phyloP scores from a whole-genome alignment of 2,888 invertebrate species.

The Platycheirus rosarum region DNA sequence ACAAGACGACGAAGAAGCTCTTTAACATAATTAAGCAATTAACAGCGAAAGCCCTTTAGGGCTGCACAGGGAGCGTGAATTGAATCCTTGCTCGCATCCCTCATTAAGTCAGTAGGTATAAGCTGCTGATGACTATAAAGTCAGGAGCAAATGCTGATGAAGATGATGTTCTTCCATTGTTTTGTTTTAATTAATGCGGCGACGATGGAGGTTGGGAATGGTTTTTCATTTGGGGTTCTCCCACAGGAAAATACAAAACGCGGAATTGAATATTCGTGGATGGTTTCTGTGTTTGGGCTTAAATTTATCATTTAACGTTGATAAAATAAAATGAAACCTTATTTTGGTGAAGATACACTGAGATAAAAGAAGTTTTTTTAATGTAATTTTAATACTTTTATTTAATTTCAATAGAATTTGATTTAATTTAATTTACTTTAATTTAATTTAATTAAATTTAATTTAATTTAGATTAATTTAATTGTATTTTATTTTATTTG shows the following conservation, averaged over 20 bases:
- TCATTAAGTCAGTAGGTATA: constrained; percentile 60
- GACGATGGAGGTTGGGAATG: constrained; percentile 27
- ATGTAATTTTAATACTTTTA: too few relatives aligned
- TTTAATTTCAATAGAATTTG: too few relatives aligned
- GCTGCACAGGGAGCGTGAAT: constrained; percentile 63
- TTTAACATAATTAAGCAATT: constrained; percentile 78
- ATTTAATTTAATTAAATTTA: too few relatives aligned
- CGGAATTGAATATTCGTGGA: constrained; percentile 61
- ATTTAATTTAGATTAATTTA: too few relatives aligned
- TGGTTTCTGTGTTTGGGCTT: constrained; percentile 46
- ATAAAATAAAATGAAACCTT: constrained; percentile 28
- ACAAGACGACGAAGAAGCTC: constrained; percentile 73
- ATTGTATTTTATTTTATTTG: too few relatives aligned
- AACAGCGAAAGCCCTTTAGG: constrained; percentile 76
- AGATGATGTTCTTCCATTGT: constrained; percentile 51
- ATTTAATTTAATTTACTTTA: too few relatives aligned
- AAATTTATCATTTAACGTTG: constrained; percentile 57
- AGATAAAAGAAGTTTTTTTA: too few relatives aligned
- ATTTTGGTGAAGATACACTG: not conserved
- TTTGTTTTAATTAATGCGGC: constrained; percentile 72
- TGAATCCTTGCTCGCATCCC: constrained; percentile 60
- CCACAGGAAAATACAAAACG: constrained; percentile 42
- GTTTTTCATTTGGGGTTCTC: constrained; percentile 33
- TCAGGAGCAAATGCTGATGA: constrained; percentile 42
- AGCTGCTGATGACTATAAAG: constrained; percentile 15